Evolutionary conservation across 2,797 vertebrate genomes (phyloP).

Genomic region (Potorous gilbertii): DNA sequence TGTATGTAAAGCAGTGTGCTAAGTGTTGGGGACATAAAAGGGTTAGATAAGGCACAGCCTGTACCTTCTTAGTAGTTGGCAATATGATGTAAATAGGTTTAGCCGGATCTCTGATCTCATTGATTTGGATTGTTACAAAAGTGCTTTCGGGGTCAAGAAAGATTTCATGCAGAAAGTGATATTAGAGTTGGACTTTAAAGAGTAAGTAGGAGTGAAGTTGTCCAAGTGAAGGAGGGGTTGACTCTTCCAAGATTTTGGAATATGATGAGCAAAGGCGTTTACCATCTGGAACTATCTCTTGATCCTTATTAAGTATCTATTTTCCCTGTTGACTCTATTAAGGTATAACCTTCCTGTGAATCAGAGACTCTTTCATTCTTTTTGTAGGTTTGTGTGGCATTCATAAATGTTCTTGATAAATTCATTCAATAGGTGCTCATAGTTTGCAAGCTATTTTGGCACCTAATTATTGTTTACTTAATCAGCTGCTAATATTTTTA

Average conservation of each 20-base stretch:
- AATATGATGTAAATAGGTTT: not conserved
- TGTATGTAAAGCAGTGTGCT: not conserved
- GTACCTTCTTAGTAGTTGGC: not conserved
- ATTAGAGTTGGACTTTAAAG: not conserved
- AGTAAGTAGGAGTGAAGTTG: not conserved
- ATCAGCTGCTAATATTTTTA: not conserved
- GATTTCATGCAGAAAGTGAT: not conserved
- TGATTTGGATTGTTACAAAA: not conserved
- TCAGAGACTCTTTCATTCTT: not conserved
- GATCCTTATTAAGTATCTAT: not conserved
- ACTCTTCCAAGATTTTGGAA: not conserved
- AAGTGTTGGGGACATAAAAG: not conserved
- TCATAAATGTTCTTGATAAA: not conserved
- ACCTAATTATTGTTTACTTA: not conserved
- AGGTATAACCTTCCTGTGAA: not conserved
- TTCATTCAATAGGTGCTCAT: not conserved
- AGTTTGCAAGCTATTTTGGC: not conserved
- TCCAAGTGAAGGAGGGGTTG: not conserved
- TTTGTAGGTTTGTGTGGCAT: not conserved
- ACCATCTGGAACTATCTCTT: not conserved
- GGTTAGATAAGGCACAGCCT: not conserved
- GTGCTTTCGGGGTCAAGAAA: not conserved
- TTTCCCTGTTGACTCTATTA: not conserved
- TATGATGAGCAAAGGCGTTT: not conserved
- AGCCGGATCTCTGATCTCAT: not conserved